Conservation (phyloP, 2,888 invertebrate species). For the Hesperia comma region DNA sequence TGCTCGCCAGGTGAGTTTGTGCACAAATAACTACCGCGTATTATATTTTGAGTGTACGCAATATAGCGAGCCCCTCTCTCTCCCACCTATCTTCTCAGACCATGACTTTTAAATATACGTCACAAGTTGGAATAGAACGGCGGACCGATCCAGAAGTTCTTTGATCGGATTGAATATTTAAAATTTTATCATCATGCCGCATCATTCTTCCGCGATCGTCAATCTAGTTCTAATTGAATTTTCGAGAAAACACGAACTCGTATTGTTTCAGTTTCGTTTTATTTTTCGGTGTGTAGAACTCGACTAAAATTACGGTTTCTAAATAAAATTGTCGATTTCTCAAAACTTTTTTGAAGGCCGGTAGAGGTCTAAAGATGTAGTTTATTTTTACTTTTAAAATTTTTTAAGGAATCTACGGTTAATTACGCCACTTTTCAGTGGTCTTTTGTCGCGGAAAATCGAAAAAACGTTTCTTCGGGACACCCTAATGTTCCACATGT, state of each 20-base stretch:
- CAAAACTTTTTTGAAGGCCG: no score
- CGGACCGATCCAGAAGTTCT: constrained; percentile 27
- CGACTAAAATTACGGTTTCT: no score
- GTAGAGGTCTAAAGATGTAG: no score
- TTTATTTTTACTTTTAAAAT: no score
- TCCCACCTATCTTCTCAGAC: constrained; percentile 44
- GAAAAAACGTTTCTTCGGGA: no score
- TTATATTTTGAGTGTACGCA: constrained; percentile 71
- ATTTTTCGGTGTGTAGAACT: not conserved
- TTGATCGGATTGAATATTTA: constrained; percentile 30
- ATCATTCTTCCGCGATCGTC: constrained; percentile 21
- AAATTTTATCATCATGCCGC: constrained; percentile 27
- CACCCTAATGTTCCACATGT: no score
- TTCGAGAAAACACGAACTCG: constrained; percentile 3
- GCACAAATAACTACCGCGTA: constrained; percentile 68
- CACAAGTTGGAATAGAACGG: constrained; percentile 29
- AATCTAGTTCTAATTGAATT: constrained; percentile 18
- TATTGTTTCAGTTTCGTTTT: constrained; percentile 37
- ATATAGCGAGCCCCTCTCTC: constrained; percentile 58
- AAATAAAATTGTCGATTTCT: no score
- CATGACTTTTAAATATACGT: constrained; percentile 35
- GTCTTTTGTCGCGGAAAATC: no score
- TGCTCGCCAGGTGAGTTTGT: constrained; percentile 65
- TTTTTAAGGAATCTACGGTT: no score
- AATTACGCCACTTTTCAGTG: no score